Conservation (phyloP, 1,140 invertebrate species). For the Drosophila melanica region DNA sequence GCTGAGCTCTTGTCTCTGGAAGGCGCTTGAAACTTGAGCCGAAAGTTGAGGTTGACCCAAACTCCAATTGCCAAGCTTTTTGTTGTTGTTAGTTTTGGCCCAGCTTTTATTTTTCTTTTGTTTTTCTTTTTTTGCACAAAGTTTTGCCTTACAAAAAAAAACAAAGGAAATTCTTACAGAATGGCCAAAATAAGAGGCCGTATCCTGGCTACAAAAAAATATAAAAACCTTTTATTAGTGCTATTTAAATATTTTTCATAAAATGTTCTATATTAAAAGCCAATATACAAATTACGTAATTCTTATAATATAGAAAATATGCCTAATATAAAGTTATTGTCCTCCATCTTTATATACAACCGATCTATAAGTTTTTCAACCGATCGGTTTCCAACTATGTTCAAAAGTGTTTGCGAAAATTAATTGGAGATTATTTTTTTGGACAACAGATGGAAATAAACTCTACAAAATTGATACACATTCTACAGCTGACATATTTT, state of each 20-base stretch:
- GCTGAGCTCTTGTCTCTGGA: conserved; percentile 9
- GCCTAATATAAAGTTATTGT: too few species aligned
- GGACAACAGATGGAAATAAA: too few species aligned
- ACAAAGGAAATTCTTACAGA: conserved; percentile 13
- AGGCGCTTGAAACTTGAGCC: conserved; percentile 59
- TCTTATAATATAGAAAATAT: too few species aligned
- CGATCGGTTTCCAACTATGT: too few species aligned
- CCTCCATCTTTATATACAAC: too few species aligned
- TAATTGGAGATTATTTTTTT: too few species aligned
- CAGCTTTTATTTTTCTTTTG: conserved; percentile 5
- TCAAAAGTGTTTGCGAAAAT: too few species aligned
- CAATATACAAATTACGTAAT: too few species aligned
- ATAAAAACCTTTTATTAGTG: conserved; percentile 6
- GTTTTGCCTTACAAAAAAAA: conserved; percentile 20
- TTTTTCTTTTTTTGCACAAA: conserved; percentile 13
- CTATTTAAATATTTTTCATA: conserved; percentile 7
- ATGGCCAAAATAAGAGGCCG: conserved; percentile 6
- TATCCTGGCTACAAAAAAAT: conserved; percentile 17
- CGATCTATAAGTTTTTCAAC: too few species aligned
- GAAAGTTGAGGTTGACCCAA: conserved; percentile 71
- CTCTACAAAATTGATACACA: too few species aligned
- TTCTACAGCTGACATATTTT: background rate
- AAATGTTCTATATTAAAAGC: background rate
- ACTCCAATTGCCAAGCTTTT: conserved; percentile 54
- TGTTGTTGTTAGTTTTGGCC: conserved; percentile 24